Evolutionary conservation across 2,888 invertebrate genomes (phyloP).

Genomic region (Leucozona laternaria): DNA sequence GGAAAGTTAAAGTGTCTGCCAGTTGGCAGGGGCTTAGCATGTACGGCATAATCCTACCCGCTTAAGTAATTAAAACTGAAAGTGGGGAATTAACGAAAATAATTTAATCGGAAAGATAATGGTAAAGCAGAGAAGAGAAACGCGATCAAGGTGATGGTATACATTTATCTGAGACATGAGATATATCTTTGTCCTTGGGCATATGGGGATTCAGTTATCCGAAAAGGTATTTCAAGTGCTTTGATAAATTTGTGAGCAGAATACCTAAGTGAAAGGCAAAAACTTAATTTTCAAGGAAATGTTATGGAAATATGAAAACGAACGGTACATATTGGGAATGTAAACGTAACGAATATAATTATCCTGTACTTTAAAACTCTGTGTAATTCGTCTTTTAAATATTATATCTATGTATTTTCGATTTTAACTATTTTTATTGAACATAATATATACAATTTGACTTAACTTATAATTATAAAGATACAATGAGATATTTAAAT

Average conservation of each 20-base stretch:
- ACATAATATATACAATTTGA: too few species aligned
- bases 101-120: constrained; percentile 72
- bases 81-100: constrained; percentile 75
- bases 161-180: constrained; percentile 20
- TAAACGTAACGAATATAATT: background rate
- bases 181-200: constrained; percentile 8
- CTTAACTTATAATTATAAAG: too few species aligned
- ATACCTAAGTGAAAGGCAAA: constrained; percentile 16
- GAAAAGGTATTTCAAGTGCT: constrained; percentile 30
- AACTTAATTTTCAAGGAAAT: background rate
- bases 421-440: too few species aligned
- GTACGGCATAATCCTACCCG: constrained; percentile 64
- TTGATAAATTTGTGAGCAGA: constrained; percentile 48
- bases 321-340: background rate
- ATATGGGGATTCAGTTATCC: constrained; percentile 41
- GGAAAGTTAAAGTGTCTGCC: constrained; percentile 70
- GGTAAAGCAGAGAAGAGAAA: constrained; percentile 9
- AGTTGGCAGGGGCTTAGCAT: constrained; percentile 41
- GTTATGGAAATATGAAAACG: background rate
- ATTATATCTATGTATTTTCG: too few species aligned
- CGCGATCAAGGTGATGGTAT: constrained; percentile 20
- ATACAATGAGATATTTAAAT: too few species aligned
- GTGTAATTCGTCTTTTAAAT: too few species aligned
- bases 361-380: background rate
- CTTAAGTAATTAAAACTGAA: constrained; percentile 76